Percentiles rank a stretch among this genome's conserved stretches.
phyloP scores from a whole-genome alignment of 1,140 invertebrate species.

The Saccostrea glomerata region DNA sequence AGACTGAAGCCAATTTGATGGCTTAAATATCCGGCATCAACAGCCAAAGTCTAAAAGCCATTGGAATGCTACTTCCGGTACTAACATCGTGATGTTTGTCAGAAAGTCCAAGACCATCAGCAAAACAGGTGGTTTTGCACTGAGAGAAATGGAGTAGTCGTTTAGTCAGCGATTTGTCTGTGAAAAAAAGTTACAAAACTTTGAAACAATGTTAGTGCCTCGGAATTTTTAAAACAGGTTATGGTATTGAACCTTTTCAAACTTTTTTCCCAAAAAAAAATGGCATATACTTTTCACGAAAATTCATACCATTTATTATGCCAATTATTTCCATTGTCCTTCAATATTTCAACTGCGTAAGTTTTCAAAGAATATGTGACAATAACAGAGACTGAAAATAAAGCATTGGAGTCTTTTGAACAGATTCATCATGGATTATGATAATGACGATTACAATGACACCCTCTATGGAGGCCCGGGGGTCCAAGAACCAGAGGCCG shows the following conservation, averaged over 20 bases:
- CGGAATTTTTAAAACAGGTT: background rate
- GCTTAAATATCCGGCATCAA: background rate
- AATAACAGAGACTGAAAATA: background rate
- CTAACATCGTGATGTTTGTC: background rate
- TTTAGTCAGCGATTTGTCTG: background rate
- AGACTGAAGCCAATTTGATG: constrained; percentile 16
- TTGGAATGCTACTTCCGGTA: background rate
- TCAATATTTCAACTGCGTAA: background rate
- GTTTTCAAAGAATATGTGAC: background rate
- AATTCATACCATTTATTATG: background rate
- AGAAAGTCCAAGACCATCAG: background rate
- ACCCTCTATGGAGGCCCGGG: background rate
- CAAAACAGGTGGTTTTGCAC: background rate
- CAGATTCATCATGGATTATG: background rate
- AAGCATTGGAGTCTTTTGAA: too few species aligned
- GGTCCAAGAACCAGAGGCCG: background rate
- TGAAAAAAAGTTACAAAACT: background rate
- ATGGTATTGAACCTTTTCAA: background rate
- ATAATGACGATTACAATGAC: too few species aligned
- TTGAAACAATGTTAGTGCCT: background rate
- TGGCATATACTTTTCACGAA: background rate
- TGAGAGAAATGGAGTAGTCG: background rate
- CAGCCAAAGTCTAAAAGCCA: constrained; percentile 3
- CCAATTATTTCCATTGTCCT: background rate
- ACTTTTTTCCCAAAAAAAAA: background rate